These are phyloP conservation scores for Drosophila oshimai DNA, from an alignment of 1,140 invertebrate genomes.

Conservation along the genomic window DNA sequence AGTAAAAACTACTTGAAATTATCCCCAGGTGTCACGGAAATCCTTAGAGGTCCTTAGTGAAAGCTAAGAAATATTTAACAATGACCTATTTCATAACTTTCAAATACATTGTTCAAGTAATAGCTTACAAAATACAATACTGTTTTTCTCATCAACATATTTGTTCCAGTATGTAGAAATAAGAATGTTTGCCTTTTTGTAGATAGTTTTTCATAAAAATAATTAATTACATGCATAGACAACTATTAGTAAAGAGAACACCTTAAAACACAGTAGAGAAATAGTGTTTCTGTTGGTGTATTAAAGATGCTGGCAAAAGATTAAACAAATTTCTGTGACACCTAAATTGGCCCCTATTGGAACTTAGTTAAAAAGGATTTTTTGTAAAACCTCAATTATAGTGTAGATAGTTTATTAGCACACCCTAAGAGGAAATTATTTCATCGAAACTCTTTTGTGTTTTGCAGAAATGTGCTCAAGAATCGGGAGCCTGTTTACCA, in stretches of 20 bases:
- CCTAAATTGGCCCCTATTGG: background rate
- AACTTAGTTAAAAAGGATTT: background rate
- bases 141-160: too few relatives aligned
- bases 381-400: background rate
- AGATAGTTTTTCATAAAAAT: background rate
- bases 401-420: background rate
- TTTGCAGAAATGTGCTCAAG: slow-evolving; percentile 86
- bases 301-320: too few relatives aligned
- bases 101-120: too few relatives aligned
- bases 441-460: slow-evolving; percentile 12
- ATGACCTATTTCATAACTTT: too few relatives aligned
- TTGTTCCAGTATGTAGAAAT: too few relatives aligned
- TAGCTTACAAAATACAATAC: too few relatives aligned
- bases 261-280: background rate
- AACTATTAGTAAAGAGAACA: background rate
- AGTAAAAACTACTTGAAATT: background rate
- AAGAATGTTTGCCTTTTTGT: background rate
- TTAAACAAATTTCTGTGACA: background rate
- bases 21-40: background rate
- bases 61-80: too few relatives aligned
- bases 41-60: background rate
- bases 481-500: slow-evolving; percentile 93
- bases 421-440: background rate
- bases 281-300: background rate
- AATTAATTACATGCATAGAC: slow-evolving; percentile 3